Evolutionary conservation across 2,113 vertebrate species (phyloP).

Genomic region (Onychorhynchus coronatus): DNA sequence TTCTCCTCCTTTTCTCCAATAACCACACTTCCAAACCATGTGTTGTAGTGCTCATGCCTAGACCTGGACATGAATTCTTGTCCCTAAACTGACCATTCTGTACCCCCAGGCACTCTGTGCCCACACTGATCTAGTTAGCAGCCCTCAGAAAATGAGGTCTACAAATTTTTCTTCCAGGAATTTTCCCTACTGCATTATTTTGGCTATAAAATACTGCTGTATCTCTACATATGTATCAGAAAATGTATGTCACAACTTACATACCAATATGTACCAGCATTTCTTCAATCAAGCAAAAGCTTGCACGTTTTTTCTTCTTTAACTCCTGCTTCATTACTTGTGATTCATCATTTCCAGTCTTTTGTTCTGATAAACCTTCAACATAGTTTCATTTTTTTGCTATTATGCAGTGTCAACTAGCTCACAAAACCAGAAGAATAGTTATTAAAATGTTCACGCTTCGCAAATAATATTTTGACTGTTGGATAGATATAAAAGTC

Average conservation of each 20-base stretch:
- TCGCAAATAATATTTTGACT: slow-evolving; percentile 66
- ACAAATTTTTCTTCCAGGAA: background rate
- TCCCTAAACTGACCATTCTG: background rate
- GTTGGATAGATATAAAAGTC: slow-evolving; percentile 54
- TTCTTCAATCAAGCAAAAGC: slow-evolving; percentile 59
- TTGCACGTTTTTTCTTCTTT: slow-evolving; percentile 24
- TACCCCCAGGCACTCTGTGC: background rate
- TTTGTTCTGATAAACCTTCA: slow-evolving; percentile 60
- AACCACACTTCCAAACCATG: background rate
- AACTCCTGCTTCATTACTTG: slow-evolving; percentile 56
- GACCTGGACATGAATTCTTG: background rate
- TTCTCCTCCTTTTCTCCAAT: background rate
- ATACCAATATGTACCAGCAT: slow-evolving; percentile 28
- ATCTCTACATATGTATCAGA: slow-evolving; percentile 1
- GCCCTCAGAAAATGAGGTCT: slow-evolving; percentile 8
- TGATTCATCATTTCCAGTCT: slow-evolving; percentile 57
- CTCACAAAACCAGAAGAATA: slow-evolving; percentile 56
- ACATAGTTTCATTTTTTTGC: slow-evolving; percentile 39
- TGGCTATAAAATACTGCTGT: background rate
- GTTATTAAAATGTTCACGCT: slow-evolving; percentile 67
- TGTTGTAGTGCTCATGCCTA: rapidly evolving
- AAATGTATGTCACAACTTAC: background rate
- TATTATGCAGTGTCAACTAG: slow-evolving; percentile 55
- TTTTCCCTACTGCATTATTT: slow-evolving; percentile 7
- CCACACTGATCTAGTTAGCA: background rate